Evolutionary conservation across 1,140 invertebrate species (phyloP), one percentile per base, ranked within the genome.

Genomic region (Ooceraea biroi): DNA sequence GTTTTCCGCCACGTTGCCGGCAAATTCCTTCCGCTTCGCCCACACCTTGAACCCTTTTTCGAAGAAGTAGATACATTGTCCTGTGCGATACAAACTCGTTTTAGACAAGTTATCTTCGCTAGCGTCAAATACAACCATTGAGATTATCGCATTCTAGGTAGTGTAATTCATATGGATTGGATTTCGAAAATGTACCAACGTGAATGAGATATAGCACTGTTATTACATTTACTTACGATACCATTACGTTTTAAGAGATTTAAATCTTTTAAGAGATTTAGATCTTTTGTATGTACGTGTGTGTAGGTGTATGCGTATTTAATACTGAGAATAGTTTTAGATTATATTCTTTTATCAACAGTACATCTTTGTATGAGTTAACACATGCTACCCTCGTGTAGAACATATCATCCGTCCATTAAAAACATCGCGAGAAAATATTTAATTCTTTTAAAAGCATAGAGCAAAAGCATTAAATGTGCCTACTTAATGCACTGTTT

Each of bases 381-480:
- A 66, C 17, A 57, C 48, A 3, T 27, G 17, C n/a, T 57, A 44
- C 41, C 22, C 0, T 19, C 61, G 36, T 4, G 19, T 44, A 44
- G 7, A 69, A 41, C 12, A 3, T 17, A 12, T 52, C 11, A 12
- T 52, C 11, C 22, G 10, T 7, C 3, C 5, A 27, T 77, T 57
- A 30, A 25, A 55, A 69, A 69, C 17, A 50, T 30, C 4, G 17
- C 46, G 25, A 30, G 27, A 36, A 69, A 50, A 30, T 46, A 69
- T 80, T 80, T 58, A 30, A 80, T 71, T 69, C 52, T 80, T 71
- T 80, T 46, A 80, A 58, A 44, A 69, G 48, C 30, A 27, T 25
- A 14, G 22, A 8, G 14, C 19, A 30, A 69, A 7, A 27, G 8
- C 44, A 46, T 44, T 27, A 58, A 80, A 71, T 12, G 41, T 7